Percentiles rank a stretch among this genome's conserved stretches.
phyloP scores from a whole-genome alignment of 2,797 vertebrate species.

The Amazonetta brasiliensis region DNA sequence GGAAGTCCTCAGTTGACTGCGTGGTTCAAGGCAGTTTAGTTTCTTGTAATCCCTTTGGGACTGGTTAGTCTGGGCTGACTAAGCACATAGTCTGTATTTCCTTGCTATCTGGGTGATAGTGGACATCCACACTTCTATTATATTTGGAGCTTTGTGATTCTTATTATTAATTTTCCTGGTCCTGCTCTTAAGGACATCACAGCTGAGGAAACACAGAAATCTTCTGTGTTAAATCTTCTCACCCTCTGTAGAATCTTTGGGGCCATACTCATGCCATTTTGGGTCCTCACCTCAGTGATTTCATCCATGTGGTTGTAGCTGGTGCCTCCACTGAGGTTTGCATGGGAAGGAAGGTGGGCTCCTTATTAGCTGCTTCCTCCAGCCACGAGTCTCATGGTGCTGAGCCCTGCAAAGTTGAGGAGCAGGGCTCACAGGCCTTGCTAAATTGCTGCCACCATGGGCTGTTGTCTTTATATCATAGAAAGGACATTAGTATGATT shows the following conservation, averaged over 20 bases:
- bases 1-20: rapidly evolving
- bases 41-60: rapidly evolving
- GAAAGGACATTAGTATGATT: not conserved
- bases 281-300: rapidly evolving
- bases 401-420: not conserved
- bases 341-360: not conserved
- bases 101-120: not conserved
- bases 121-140: not conserved
- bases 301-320: not conserved
- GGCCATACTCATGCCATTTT: rapidly evolving
- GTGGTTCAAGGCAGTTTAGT: not conserved
- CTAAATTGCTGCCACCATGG: rapidly evolving
- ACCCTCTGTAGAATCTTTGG: not conserved
- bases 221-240: not conserved
- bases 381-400: not conserved
- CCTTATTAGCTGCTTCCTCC: not conserved
- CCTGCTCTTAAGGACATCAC: not conserved
- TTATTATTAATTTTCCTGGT: not conserved
- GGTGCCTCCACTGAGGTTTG: not conserved
- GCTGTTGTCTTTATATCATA: not conserved
- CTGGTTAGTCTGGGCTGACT: not conserved
- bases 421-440: not conserved
- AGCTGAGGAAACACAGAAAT: not conserved
- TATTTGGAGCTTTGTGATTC: not conserved
- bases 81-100: not conserved